A percentile compares a stretch with the other conserved stretches of the same genome.
Conservation (phyloP, 2,113 vertebrate species). For the Thalassarche chlororhynchos region DNA sequence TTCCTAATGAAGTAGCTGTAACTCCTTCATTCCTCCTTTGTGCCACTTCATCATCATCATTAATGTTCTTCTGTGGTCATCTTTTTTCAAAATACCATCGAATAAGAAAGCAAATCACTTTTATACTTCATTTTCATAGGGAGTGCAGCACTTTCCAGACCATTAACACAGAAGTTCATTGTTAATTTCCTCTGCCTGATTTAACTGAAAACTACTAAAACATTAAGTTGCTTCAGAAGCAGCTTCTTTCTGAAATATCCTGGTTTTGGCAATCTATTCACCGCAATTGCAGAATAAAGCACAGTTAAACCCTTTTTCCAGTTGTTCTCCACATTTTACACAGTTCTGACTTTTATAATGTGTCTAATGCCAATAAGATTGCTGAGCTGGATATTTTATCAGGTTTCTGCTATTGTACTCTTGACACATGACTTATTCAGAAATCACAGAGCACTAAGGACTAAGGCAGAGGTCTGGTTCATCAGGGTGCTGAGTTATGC, state of each 20-base stretch:
- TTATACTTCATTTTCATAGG: constrained; percentile 32
- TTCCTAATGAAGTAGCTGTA: background rate
- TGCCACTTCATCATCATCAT: background rate
- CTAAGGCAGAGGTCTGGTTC: background rate
- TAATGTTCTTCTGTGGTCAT: background rate
- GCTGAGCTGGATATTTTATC: background rate
- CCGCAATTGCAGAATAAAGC: background rate
- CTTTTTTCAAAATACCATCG: background rate
- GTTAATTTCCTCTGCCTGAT: constrained; percentile 30
- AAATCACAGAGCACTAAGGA: background rate
- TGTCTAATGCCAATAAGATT: background rate
- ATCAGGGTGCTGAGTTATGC: background rate
- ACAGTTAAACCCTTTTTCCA: background rate
- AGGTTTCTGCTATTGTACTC: background rate
- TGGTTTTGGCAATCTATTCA: background rate
- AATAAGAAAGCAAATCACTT: constrained; percentile 24
- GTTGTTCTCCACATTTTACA: background rate
- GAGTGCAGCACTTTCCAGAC: constrained; percentile 1
- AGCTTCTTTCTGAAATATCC: background rate
- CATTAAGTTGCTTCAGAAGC: background rate
- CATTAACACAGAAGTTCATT: constrained; percentile 10
- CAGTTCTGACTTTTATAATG: background rate
- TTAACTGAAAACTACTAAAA: constrained; percentile 43
- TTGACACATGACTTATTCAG: background rate
- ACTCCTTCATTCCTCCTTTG: background rate